Conservation (phyloP, 2,113 vertebrate species). For the Oxygymnocypris stewartii region DNA sequence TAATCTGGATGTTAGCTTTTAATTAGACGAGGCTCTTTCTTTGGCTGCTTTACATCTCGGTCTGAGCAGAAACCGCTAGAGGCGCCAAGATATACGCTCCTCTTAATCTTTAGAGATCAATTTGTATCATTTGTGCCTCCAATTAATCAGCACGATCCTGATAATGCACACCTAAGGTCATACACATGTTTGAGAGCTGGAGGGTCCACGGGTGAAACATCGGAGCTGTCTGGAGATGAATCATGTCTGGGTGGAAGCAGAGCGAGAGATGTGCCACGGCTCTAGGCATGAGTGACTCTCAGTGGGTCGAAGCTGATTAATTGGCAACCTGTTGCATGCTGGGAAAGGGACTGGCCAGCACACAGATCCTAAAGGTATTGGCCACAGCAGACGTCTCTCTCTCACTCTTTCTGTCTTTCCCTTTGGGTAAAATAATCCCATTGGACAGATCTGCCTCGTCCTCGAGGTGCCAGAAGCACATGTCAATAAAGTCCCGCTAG, state of each 20-base stretch:
- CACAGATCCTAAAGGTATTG: neutral
- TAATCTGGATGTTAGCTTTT: neutral
- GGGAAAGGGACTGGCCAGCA: constrained; percentile 28
- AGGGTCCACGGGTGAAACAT: constrained; percentile 38
- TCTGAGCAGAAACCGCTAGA: neutral
- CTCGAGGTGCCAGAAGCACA: neutral
- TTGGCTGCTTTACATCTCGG: neutral
- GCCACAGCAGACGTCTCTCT: neutral
- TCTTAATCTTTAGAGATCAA: constrained; percentile 21
- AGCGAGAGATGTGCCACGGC: neutral
- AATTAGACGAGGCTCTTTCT: neutral
- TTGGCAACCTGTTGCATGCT: constrained; percentile 48
- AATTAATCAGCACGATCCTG: constrained; percentile 42
- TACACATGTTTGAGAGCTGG: constrained; percentile 33
- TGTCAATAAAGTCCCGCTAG: neutral
- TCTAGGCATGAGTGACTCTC: constrained; percentile 24
- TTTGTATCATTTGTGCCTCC: constrained; percentile 44
- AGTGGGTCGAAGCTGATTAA: constrained; percentile 54
- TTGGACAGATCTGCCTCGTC: neutral
- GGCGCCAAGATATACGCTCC: constrained; percentile 1
- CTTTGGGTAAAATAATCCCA: neutral
- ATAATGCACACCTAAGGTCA: constrained; percentile 26
- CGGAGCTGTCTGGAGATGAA: constrained; percentile 36
- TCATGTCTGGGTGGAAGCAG: constrained; percentile 41
- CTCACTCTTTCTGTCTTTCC: neutral